phyloP scores from a whole-genome alignment of 2,797 vertebrate species.

The Sebastes hubbsi region DNA sequence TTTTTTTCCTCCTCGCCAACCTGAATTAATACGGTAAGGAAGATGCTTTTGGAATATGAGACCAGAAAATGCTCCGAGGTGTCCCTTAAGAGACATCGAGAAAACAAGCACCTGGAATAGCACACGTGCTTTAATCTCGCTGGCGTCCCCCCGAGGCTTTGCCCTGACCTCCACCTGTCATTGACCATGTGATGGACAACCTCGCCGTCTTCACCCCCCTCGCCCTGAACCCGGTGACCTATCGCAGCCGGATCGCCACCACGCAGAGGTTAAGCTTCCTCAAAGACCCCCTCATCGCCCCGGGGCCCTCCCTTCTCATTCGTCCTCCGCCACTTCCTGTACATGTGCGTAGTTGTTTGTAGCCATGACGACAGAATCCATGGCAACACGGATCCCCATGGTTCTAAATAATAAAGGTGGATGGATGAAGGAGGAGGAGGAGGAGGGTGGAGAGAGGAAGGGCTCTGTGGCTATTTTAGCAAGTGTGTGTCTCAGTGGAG shows the following conservation, averaged over 20 bases:
- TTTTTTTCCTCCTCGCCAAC: background rate
- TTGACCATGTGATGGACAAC: conserved; percentile 12
- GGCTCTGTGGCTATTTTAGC: conserved; percentile 54
- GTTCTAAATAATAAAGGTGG: conserved; percentile 74
- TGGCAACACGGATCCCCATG: conserved; percentile 74
- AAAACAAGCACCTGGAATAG: conserved; percentile 9
- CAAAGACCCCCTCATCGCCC: conserved; percentile 10
- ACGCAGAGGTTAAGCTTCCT: conserved; percentile 43
- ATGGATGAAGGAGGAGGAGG: conserved; percentile 30
- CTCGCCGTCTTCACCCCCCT: background rate
- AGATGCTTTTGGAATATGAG: background rate
- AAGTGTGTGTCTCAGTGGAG: conserved; percentile 47
- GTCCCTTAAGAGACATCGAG: background rate
- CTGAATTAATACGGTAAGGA: background rate
- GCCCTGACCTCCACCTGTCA: conserved; percentile 51
- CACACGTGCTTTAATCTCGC: conserved; percentile 8
- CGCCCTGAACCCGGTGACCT: background rate
- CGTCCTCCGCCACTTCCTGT: conserved; percentile 51
- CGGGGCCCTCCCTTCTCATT: conserved; percentile 1
- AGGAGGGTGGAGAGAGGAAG: background rate
- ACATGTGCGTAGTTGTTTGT: conserved; percentile 80
- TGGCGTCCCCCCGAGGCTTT: conserved; percentile 12
- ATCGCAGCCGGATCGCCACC: conserved; percentile 37
- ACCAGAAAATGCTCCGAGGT: conserved; percentile 12
- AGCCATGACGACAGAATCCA: conserved; percentile 79